Conservation (phyloP, 2,797 vertebrate genomes). For the Clarias fuscus region DNA sequence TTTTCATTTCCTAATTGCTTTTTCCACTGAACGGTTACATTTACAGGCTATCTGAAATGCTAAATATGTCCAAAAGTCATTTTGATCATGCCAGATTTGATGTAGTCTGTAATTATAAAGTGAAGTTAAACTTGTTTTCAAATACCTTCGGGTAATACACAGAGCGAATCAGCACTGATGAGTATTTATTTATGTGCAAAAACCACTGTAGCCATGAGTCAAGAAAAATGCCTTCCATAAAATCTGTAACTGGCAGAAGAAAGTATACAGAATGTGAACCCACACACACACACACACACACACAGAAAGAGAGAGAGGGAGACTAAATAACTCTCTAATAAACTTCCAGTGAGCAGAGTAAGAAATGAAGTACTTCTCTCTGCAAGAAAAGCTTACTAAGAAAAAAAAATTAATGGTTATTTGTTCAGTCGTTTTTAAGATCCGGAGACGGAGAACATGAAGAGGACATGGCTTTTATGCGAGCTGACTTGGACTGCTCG, state of each 20-base stretch:
- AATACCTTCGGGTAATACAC: slow-evolving; percentile 53
- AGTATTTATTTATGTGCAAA: slow-evolving; percentile 58
- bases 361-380: slow-evolving; percentile 33
- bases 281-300: slow-evolving; percentile 12
- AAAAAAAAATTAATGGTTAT: slow-evolving; percentile 41
- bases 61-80: slow-evolving; percentile 14
- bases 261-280: slow-evolving; percentile 44
- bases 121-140: slow-evolving; percentile 39
- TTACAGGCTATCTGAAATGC: slow-evolving; percentile 14
- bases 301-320: slow-evolving; percentile 1
- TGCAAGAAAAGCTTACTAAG: slow-evolving; percentile 2
- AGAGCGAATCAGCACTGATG: slow-evolving; percentile 50
- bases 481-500: slow-evolving; percentile 25
- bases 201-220: slow-evolving; percentile 51
- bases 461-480: slow-evolving; percentile 43
- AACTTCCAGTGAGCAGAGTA: slow-evolving; percentile 22
- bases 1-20: neutral
- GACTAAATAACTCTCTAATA: slow-evolving; percentile 40
- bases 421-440: slow-evolving; percentile 55
- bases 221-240: slow-evolving; percentile 50
- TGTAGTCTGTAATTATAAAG: slow-evolving; percentile 39
- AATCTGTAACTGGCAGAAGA: slow-evolving; percentile 49
- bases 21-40: slow-evolving; percentile 1
- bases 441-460: slow-evolving; percentile 48
- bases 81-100: slow-evolving; percentile 21